Base-by-base conservation (phyloP, 1,140 invertebrate species). In the Monochamus saltuarius region DNA sequence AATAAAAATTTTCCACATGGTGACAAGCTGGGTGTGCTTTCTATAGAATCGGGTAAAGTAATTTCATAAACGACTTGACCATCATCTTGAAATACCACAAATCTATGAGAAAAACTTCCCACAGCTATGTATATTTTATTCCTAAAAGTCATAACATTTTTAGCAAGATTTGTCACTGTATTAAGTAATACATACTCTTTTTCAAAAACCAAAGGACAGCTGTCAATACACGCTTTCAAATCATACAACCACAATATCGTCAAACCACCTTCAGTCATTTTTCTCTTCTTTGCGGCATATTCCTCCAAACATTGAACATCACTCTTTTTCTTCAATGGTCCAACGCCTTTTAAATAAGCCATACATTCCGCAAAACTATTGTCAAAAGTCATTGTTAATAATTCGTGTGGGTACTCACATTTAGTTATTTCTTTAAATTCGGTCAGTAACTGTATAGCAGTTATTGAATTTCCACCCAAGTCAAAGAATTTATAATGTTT, bases 191-290 rank as follows among this genome's bases (percentile, higher is more conserved):
- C 56, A 77, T 81, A 85, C 84, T 72, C 75, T 40, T 73, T 75
- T 63, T 77, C 51, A 65, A 83, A 81, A 59, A 86, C 56, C 55
- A 83, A 77, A 13, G 87, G 85, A 17, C 85, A 84, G 45, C 85
- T 83, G 81, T 90, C 88, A 16, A 90, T 81, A 80, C 89, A 90
- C 73, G 89, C 89, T 50, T 82, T 77, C 47, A 88, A 81, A 74
- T 89, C 73, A 73, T 79, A 83, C 38, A 75, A 79, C 83, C 84
- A 87, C 4, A 74, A 55, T 39, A 74, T 71, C 68, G 61, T 75
- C n/a, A 60, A 13, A 38, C 14, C 9, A 29, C 45, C 34, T 17
- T 17, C 13, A 8, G 4, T 29, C 10, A 19, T 13, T 49, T 55
- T 54, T 7, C 22, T 40, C 56, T 56, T 53, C 56, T 56, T 38